These are phyloP conservation scores for Arenicola marina DNA, from an alignment of 2,888 invertebrate genomes.

Conservation along the genomic window DNA sequence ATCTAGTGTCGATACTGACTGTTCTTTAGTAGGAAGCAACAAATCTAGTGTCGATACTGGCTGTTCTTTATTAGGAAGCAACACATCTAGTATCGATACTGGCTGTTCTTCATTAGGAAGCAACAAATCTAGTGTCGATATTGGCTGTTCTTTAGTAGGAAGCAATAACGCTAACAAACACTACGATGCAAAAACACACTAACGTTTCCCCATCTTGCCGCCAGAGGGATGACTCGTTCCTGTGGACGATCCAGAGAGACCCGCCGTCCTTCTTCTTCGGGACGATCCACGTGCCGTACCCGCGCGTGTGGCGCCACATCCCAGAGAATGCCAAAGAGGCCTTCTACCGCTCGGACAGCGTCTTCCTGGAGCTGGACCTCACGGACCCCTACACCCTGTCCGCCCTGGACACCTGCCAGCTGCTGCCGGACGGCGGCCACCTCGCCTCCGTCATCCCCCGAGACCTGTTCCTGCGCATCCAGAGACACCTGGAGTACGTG, in stretches of 20 bases:
- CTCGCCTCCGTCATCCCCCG: conserved; percentile 59
- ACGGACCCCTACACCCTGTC: conserved; percentile 64
- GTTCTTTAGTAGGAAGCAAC: no score
- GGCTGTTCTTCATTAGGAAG: no score
- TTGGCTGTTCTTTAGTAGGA: no score
- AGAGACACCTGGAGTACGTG: conserved; percentile 63
- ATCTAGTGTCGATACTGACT: no score
- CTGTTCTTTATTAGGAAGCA: no score
- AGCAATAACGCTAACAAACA: no score
- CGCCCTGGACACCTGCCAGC: conserved; percentile 63
- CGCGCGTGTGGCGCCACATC: conserved; percentile 65
- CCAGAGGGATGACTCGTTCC: conserved; percentile 62
- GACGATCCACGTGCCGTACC: conserved; percentile 68
- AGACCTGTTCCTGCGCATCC: conserved; percentile 61
- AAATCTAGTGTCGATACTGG: no score
- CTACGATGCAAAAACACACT: no score
- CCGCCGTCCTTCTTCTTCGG: conserved; percentile 65
- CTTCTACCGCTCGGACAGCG: conserved; percentile 63
- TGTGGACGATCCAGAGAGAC: conserved; percentile 59
- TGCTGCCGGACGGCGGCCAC: conserved; percentile 60
- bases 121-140: no score
- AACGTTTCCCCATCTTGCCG: no score
- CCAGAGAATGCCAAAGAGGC: conserved; percentile 64
- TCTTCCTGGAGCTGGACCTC: conserved; percentile 66
- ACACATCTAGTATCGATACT: no score